These are phyloP conservation scores for Nemapogon koenigi DNA, from an alignment of 2,888 invertebrate genomes.

Conservation along the genomic window DNA sequence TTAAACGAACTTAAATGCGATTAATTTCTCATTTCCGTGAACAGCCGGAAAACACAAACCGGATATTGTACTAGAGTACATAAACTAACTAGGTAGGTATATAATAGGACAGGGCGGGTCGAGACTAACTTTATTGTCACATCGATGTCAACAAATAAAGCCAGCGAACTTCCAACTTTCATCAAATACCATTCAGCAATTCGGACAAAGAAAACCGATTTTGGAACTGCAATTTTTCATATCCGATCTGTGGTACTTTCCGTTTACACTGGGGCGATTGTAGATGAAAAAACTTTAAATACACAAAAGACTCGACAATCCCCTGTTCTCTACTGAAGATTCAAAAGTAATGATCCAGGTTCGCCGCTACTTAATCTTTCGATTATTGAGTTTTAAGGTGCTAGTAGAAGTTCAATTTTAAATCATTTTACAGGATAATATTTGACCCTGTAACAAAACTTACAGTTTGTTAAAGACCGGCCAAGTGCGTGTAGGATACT, in stretches of 20 bases:
- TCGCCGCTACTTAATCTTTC: neutral
- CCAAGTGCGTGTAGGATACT: too few species aligned
- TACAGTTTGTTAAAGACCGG: too few species aligned
- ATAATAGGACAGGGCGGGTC: too few species aligned
- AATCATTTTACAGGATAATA: too few species aligned
- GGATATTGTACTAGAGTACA: neutral
- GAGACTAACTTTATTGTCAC: constrained; percentile 7
- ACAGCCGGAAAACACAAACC: neutral
- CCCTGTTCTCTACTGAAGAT: constrained; percentile 1
- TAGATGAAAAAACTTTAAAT: constrained; percentile 3
- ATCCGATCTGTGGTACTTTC: neutral
- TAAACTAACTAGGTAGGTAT: neutral
- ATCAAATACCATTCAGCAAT: constrained; percentile 5
- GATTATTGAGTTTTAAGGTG: neutral
- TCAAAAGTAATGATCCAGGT: constrained; percentile 6
- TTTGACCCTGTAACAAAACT: too few species aligned
- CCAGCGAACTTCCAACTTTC: constrained; percentile 3
- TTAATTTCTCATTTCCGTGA: constrained; percentile 7
- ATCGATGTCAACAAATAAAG: constrained; percentile 2
- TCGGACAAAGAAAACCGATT: constrained; percentile 7
- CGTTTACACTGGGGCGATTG: neutral
- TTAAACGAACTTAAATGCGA: too few species aligned
- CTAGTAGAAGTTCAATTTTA: too few species aligned
- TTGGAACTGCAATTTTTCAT: constrained; percentile 8
- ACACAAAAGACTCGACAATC: constrained; percentile 1